Conservation (phyloP, 2,888 invertebrate species). For the Phaedon cochleariae region DNA sequence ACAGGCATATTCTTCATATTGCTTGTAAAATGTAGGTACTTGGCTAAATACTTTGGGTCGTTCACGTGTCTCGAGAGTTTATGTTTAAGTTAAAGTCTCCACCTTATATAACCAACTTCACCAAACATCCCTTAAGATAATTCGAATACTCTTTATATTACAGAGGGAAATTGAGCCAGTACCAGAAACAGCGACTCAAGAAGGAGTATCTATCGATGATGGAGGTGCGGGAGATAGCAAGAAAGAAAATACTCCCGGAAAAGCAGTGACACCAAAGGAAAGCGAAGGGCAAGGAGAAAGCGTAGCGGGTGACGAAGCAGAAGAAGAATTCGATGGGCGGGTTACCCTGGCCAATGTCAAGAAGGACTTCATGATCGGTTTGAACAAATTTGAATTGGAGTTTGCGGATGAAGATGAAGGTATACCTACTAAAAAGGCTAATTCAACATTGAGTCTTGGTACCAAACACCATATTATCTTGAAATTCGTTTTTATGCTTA, state of each 20-base stretch:
- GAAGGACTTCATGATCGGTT: conserved; percentile 56
- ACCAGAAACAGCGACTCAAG: not conserved
- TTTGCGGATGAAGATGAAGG: conserved; percentile 42
- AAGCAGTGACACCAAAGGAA: not conserved
- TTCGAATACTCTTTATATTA: not conserved
- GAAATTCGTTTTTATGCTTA: too few species aligned
- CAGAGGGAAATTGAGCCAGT: not conserved
- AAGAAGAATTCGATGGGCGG: conserved; percentile 23
- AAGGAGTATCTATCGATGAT: conserved; percentile 7
- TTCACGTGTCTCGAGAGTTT: too few species aligned
- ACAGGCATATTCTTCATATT: too few species aligned
- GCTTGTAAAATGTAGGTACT: too few species aligned
- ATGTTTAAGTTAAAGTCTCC: too few species aligned
- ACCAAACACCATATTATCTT: too few species aligned
- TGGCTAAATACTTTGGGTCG: too few species aligned
- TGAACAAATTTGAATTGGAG: conserved; percentile 52
- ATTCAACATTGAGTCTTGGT: too few species aligned
- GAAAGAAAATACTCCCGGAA: not conserved
- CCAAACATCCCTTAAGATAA: too few species aligned
- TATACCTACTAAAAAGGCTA: conserved; percentile 19
- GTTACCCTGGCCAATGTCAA: conserved; percentile 51
- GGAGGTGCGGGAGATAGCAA: conserved; percentile 5
- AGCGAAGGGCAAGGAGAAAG: conserved; percentile 8
- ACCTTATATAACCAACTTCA: too few species aligned
- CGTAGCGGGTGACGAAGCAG: conserved; percentile 19